Evolutionary conservation across 2,888 invertebrate genomes (phyloP).

Genomic region (Aphodius granarius): DNA sequence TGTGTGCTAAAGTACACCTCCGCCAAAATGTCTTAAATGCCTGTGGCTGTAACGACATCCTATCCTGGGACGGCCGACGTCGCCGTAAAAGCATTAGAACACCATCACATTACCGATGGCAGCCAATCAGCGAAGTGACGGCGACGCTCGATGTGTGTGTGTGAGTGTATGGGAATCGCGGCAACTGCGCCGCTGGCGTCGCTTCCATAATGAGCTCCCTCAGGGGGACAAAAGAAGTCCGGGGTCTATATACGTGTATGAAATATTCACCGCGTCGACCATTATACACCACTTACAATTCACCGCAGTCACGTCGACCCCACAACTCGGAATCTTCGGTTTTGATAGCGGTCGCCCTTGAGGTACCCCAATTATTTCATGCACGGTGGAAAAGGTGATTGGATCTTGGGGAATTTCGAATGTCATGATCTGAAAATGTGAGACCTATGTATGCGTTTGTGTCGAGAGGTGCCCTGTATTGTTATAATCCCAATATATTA

Average conservation of each 20-base stretch:
- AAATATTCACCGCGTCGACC: conserved; percentile 46
- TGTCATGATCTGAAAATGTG: too few relatives aligned
- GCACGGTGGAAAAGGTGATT: too few relatives aligned
- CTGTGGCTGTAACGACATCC: neutral
- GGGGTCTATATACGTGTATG: conserved; percentile 36
- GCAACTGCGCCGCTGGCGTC: conserved; percentile 27
- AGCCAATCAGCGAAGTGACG: conserved; percentile 42
- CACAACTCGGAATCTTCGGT: neutral
- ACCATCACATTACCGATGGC: conserved; percentile 41
- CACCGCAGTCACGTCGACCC: neutral
- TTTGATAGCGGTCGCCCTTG: neutral
- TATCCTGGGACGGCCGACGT: neutral
- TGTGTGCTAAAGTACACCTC: neutral
- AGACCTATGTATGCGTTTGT: too few relatives aligned
- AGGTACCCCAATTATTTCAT: too few relatives aligned
- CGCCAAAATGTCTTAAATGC: neutral
- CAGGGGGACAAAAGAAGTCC: conserved; percentile 33
- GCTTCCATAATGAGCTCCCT: conserved; percentile 42
- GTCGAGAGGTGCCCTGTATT: too few relatives aligned
- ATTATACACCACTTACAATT: conserved; percentile 44
- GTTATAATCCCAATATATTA: too few relatives aligned
- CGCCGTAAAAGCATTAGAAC: conserved; percentile 31
- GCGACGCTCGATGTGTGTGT: conserved; percentile 28
- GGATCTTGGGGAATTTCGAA: too few relatives aligned
- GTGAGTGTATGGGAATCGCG: conserved; percentile 40